phyloP scores from a whole-genome alignment of 53 echinoderm and acorn worm genomes.

The Pentamera pediparva region DNA sequence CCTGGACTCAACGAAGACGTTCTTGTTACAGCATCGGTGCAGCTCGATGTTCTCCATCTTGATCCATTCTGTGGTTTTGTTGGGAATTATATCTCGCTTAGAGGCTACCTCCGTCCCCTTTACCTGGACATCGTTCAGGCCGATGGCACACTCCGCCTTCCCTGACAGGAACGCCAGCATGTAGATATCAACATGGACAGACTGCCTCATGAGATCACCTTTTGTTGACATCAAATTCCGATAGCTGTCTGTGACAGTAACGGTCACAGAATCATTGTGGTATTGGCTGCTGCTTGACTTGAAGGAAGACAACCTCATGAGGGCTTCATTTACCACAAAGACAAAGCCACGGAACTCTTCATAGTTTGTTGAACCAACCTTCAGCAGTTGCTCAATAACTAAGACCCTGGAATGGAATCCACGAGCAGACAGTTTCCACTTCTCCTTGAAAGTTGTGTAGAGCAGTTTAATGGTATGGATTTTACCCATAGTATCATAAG shows the following conservation, averaged over 20 bases:
- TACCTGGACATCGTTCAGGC: conserved; percentile 72
- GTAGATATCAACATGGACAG: conserved; percentile 53
- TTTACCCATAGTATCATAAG: conserved; percentile 70
- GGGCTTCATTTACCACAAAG: conserved; percentile 57
- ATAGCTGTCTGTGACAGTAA: conserved; percentile 68
- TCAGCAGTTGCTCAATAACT: conserved; percentile 54
- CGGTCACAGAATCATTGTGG: conserved; percentile 66
- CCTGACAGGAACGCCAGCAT: conserved; percentile 77
- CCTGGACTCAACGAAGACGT: conserved; percentile 72
- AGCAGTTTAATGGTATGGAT: conserved; percentile 84
- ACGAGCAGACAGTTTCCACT: conserved; percentile 51
- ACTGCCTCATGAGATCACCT: conserved; percentile 65
- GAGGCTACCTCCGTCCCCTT: conserved; percentile 71
- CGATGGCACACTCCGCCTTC: conserved; percentile 82
- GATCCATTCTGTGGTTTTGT: conserved; percentile 78
- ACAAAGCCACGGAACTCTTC: conserved; percentile 62
- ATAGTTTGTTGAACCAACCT: conserved; percentile 61
- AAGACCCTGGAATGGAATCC: conserved; percentile 49
- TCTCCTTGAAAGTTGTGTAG: conserved; percentile 85
- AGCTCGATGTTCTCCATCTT: conserved; percentile 70
- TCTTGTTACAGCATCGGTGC: conserved; percentile 84
- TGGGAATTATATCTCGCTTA: conserved; percentile 82
- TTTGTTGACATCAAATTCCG: conserved; percentile 50
- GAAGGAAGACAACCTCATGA: conserved; percentile 78
- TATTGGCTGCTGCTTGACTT: conserved; percentile 70